Evolutionary conservation across 2,888 invertebrate genomes (phyloP), one percentile per base, ranked within the genome.

Genomic region (Clepsis dumicolana): DNA sequence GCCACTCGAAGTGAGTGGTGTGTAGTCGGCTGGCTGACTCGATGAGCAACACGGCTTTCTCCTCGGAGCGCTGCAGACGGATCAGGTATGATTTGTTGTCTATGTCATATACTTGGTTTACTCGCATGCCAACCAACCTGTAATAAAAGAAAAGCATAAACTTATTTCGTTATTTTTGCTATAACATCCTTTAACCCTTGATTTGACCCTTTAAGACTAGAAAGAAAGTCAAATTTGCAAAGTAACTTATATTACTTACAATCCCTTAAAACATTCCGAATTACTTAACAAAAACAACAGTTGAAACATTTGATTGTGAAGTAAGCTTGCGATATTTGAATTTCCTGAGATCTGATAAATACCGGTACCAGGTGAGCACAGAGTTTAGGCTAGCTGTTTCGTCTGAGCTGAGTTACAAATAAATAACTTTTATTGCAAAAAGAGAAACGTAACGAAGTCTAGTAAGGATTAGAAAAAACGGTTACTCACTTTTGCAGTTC

Each of bases 21-120:
- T 99, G 99, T 70, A 99, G 96, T 70, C 99, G 94, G 76, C 96
- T 97, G 0, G 99, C 99, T 0, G 99, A 99, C 92, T 99, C 99
- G 35, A 99, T 88, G 7, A 99, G 89, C 32, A 99, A 91, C 10
- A 99, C 95, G 62, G 94, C 94, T 92, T 99, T 99, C 79, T 97
- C 96, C 82, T 98, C 98, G 0, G 96, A 96, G 71, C 97, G 95
- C 85, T 96, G 97, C 41, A 98, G 91, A 59, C 96, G 96, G 74
- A 99, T 97, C 52, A 99, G 95, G 88, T 99, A 99, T 0, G 99
- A 98, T 85, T 98, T 98, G 87, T 96, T 97, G 90, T 99, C 99
- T 76, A 99, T 96, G 86, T 99, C 99, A 88, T 99, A 99, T 41
- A 99, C 96, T 93, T 99, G 99, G 86, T 98, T 97, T 4, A 99